Base-by-base conservation (phyloP, 2,113 vertebrate genomes). In the Odontesthes bonariensis region DNA sequence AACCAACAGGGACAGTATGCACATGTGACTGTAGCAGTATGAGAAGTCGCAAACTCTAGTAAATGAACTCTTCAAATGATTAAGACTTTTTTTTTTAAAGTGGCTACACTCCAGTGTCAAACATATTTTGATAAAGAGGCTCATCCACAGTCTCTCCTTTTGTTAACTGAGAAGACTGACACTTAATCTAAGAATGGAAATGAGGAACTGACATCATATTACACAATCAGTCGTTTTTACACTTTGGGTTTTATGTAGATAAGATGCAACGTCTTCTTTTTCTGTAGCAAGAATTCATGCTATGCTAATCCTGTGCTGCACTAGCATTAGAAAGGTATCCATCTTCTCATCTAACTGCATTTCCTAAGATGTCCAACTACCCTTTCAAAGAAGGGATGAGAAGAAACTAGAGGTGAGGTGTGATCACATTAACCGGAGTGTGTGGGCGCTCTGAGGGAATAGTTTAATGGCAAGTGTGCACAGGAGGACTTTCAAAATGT, bases 401-500 rank as follows among this genome's bases (percentile, higher is more conserved):
- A 56, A 54, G 67, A 62, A 69, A 46, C 20, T 38, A 17, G 27
- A 64, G 63, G 40, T 54, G 62, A 69, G 44, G 65, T 53, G 74
- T 72, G 75, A 77, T 62, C 52, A 14, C 27, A 47, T 73, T 55
- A 35, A 65, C 33, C n/a, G 19, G 14, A 19, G 55, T 22, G 73
- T 58, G 79, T 64, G 75, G 71, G 69, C 7, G 54, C 47, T 71
- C 38, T 19, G 61, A 53, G 17, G 27, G 42, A 58, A 38, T 59
- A 22, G 17, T 70, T 61, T 49, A 52, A 60, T 60, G 32, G 53
- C 16, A 13, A 67, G 59, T 47, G 38, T 66, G 70, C 5, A 1
- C 71, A 22, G 40, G 69, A 87, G 47, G 57, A 67, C 76, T 38
- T 79, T 79, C 79, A 69, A 46, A 72, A 60, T 64, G 69, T n/a